Conservation (phyloP, 1,140 invertebrate species). For the Trichonephila clavata region DNA sequence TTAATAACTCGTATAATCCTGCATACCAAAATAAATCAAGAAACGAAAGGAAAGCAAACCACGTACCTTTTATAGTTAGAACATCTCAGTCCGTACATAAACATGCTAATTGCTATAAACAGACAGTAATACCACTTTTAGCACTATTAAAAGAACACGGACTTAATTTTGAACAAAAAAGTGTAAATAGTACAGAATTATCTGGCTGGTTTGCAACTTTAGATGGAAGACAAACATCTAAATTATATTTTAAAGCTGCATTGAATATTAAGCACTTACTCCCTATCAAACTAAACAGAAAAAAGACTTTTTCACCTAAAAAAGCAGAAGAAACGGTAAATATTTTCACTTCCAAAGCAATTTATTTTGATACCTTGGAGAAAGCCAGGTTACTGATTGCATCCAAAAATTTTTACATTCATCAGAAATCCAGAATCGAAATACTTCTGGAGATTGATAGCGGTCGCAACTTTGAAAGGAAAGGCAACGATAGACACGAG, state of each 20-base stretch:
- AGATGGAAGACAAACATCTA: no score
- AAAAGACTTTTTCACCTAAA: not conserved
- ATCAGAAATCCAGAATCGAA: not conserved
- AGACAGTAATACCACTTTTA: not conserved
- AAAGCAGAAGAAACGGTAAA: not conserved
- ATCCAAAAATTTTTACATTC: not conserved
- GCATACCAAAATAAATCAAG: not conserved
- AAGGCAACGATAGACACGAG: not conserved
- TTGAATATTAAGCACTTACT: not conserved
- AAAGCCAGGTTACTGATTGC: not conserved
- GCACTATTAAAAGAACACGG: not conserved
- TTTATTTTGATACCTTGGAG: not conserved
- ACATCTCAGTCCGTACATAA: not conserved
- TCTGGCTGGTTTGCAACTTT: not conserved
- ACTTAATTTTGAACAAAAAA: not conserved
- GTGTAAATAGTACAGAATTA: slow-evolving; percentile 24
- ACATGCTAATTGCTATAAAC: not conserved
- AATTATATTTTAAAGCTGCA: not conserved
- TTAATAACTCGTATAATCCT: not conserved
- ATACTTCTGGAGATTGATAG: slow-evolving; percentile 7
- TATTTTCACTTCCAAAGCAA: slow-evolving; percentile 7
- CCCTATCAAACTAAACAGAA: not conserved
- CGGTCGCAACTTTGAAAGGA: not conserved
- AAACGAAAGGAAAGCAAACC: not conserved
- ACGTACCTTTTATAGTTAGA: not conserved